Evolutionary conservation across 2,113 vertebrate species (phyloP).

Genomic region (Cygnus atratus): DNA sequence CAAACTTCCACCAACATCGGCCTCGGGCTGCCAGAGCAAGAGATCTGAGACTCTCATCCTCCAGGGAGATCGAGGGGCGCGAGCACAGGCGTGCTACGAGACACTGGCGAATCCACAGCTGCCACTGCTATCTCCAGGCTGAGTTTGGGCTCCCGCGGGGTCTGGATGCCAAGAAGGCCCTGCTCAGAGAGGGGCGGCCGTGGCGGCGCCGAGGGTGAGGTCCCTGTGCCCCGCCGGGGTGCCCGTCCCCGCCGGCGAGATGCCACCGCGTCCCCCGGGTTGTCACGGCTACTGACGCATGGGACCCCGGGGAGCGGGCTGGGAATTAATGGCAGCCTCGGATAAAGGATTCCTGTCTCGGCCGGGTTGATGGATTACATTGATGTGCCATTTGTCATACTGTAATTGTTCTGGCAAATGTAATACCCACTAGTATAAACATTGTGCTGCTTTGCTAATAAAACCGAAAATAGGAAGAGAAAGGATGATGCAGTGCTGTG

Average conservation of each 20-base stretch:
- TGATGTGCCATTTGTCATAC: slow-evolving; percentile 99
- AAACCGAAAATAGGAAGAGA: slow-evolving; percentile 90
- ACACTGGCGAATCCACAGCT: neutral
- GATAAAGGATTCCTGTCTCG: slow-evolving; percentile 99
- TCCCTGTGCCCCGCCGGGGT: slow-evolving; percentile 77
- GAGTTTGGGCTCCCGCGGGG: fast-evolving
- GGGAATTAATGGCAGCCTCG: slow-evolving; percentile 94
- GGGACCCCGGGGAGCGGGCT: slow-evolving; percentile 92
- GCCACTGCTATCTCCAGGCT: fast-evolving
- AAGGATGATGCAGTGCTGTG: slow-evolving; percentile 89
- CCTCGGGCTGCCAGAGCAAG: neutral
- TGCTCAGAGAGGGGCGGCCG: neutral
- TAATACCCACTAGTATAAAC: slow-evolving; percentile 99
- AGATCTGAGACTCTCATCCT: fast-evolving
- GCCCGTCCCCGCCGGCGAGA: slow-evolving; percentile 82
- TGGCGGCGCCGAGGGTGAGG: slow-evolving; percentile 79
- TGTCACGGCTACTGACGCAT: slow-evolving; percentile 94
- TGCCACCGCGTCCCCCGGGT: slow-evolving; percentile 86
- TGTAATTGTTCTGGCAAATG: slow-evolving; percentile 99
- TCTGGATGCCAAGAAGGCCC: fast-evolving
- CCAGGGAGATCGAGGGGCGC: fast-evolving
- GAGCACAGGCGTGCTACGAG: fast-evolving
- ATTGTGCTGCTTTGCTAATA: slow-evolving; percentile 95
- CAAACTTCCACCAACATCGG: neutral
- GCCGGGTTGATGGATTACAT: slow-evolving; percentile 94